A percentile compares a stretch with the other conserved stretches of the same genome.
Conservation (phyloP, 2,888 invertebrate species). For the Philopedon plagiatum region DNA sequence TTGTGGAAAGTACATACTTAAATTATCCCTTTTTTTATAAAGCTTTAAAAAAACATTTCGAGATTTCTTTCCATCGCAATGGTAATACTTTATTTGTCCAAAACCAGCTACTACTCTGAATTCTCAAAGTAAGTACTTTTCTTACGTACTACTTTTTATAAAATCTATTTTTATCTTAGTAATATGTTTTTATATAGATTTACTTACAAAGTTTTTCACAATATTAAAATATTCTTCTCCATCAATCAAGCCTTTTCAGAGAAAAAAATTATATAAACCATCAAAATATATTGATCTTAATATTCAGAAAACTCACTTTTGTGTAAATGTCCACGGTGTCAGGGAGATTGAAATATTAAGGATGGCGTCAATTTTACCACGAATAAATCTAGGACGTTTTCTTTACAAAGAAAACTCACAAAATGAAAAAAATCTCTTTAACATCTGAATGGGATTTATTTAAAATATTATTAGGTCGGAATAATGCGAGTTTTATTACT, state of each 20-base stretch:
- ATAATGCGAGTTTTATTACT: neutral
- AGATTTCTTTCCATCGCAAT: too few relatives aligned
- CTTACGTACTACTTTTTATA: too few relatives aligned
- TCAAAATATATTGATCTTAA: neutral
- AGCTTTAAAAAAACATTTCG: too few relatives aligned
- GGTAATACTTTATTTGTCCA: too few relatives aligned
- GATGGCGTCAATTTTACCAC: slow-evolving; percentile 15
- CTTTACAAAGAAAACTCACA: slow-evolving; percentile 8
- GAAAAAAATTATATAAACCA: neutral
- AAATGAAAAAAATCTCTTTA: slow-evolving; percentile 15
- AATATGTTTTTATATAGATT: too few relatives aligned
- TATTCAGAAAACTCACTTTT: slow-evolving; percentile 5
- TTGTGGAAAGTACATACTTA: too few relatives aligned
- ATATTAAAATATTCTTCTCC: neutral
- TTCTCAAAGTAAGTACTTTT: too few relatives aligned
- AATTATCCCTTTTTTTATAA: too few relatives aligned
- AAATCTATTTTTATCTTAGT: too few relatives aligned
- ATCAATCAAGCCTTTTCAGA: neutral
- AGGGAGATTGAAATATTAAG: slow-evolving; percentile 23
- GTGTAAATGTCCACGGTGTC: slow-evolving; percentile 9
- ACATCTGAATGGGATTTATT: slow-evolving; percentile 28
- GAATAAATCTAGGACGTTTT: slow-evolving; percentile 23
- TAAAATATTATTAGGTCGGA: slow-evolving; percentile 10
- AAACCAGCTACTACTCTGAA: too few relatives aligned
- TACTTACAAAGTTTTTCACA: neutral